Evolutionary conservation across 2,888 invertebrate genomes (phyloP), one percentile per base, ranked within the genome.

Genomic region (Melinaea marsaeus): DNA sequence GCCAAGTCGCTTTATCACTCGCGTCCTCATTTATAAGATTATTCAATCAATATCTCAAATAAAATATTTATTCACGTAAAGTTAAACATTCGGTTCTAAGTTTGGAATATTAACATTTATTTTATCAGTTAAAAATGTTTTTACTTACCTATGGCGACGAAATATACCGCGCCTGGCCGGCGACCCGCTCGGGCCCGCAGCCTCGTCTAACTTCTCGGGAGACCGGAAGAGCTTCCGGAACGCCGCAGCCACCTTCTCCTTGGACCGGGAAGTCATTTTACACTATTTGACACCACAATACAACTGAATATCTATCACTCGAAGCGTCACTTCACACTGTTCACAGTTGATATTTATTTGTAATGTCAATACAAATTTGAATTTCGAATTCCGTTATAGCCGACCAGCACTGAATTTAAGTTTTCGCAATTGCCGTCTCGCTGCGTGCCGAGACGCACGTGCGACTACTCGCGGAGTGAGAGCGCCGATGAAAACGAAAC

Each of bases 191-290:
- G 93, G 92, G 22, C 92, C 92, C 33, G 92, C 91, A 34, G 89
- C 91, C 64, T 93, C 94, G 68, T 94, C 94, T 63, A 94, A 91
- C 80, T 95, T 95, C 78, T 94, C 93, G 22, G 94, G 92, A 57
- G 95, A 93, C 71, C 94, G 93, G 83, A 96, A 95, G 72, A 96
- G 90, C 86, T 95, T 95, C 73, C 94, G 92, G 85, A 96, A 94
- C 59, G 95, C 95, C 35, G 95, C 94, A 37, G 95, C 94, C 68
- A 96, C 94, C 90, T 95, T 95, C 79, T 96, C 95, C 84, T 95
- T 95, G 45, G 95, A 95, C 72, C 95, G 93, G 71, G 95, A 94
- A 76, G 94, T 93, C 95, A 95, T 95, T 75, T 84, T 90, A 74
- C 81, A 83, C 84, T 79, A 72, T 75, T 62, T 62, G 33, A 58